Conservation (phyloP, 2,113 vertebrate species). For the Lophura nycthemera region DNA sequence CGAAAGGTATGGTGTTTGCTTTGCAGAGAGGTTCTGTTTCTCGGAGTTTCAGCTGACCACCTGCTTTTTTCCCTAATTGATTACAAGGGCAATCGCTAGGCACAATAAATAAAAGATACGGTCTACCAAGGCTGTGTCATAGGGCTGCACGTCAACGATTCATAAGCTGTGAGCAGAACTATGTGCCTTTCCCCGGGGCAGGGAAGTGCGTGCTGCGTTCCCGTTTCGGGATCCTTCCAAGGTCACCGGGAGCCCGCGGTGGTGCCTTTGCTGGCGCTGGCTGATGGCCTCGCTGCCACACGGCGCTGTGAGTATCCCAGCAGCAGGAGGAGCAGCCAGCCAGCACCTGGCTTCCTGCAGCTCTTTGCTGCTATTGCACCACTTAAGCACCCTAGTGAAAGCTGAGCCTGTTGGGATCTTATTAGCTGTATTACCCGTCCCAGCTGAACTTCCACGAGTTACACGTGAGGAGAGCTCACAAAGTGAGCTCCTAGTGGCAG, state of each 20-base stretch:
- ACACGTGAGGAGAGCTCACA: fast-evolving
- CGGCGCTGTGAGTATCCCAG: background rate
- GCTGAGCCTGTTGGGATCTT: background rate
- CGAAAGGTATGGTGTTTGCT: slow-evolving; percentile 19
- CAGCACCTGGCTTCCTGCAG: background rate
- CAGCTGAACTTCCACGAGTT: background rate
- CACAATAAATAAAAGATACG: slow-evolving; percentile 66
- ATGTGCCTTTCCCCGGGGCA: slow-evolving; percentile 33
- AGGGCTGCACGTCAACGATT: slow-evolving; percentile 55
- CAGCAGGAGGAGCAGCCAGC: background rate
- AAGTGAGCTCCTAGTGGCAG: background rate
- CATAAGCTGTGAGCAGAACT: slow-evolving; percentile 61
- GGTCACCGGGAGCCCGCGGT: fast-evolving
- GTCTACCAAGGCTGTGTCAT: slow-evolving; percentile 24
- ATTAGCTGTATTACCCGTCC: fast-evolving
- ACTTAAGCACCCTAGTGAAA: background rate
- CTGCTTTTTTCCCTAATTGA: slow-evolving; percentile 50
- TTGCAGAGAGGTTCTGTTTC: slow-evolving; percentile 53
- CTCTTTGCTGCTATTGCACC: background rate
- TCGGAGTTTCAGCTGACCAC: slow-evolving; percentile 60
- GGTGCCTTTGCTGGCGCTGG: background rate
- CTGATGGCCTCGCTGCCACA: background rate
- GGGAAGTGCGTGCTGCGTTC: background rate
- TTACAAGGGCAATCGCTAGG: slow-evolving; percentile 54
- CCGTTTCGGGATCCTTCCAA: background rate